Conservation (phyloP, 2,113 vertebrate species). For the Protobothrops mucrosquamatus region DNA sequence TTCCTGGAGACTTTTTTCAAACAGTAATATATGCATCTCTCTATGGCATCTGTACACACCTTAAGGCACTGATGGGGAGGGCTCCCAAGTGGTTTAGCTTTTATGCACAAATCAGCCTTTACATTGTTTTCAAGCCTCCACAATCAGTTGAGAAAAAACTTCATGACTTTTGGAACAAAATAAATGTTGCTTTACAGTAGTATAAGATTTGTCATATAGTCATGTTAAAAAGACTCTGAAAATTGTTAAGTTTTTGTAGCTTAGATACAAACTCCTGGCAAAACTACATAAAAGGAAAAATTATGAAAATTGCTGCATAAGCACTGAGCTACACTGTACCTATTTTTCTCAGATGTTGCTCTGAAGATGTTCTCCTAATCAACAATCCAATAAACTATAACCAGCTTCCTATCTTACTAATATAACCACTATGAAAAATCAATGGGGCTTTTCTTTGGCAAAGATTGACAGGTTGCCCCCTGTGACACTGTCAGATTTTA, state of each 20-base stretch:
- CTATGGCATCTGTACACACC: not conserved
- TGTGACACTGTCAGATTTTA: not conserved
- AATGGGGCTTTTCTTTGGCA: not conserved
- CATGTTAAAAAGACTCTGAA: not conserved
- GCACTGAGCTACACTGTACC: not conserved
- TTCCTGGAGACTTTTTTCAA: not conserved
- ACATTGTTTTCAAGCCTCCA: slow-evolving; percentile 20
- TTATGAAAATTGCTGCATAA: not conserved
- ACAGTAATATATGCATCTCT: not conserved
- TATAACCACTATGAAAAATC: not conserved
- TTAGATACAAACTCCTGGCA: not conserved
- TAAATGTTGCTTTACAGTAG: slow-evolving; percentile 21
- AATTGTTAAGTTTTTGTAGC: not conserved
- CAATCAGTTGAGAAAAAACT: slow-evolving; percentile 31
- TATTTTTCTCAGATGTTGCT: not conserved
- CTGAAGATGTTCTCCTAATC: not conserved
- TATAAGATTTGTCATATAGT: not conserved
- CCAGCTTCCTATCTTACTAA: not conserved
- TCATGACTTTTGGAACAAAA: not conserved
- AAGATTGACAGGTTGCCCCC: not conserved
- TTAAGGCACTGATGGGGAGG: not conserved
- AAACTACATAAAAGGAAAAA: not conserved
- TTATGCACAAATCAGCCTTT: not conserved
- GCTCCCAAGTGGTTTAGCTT: not conserved
- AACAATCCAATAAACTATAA: not conserved